Percentiles rank a stretch among this genome's conserved stretches.
Evolutionary conservation across 2,113 vertebrate genomes (phyloP).

Genomic region (Leucosticte australis): DNA sequence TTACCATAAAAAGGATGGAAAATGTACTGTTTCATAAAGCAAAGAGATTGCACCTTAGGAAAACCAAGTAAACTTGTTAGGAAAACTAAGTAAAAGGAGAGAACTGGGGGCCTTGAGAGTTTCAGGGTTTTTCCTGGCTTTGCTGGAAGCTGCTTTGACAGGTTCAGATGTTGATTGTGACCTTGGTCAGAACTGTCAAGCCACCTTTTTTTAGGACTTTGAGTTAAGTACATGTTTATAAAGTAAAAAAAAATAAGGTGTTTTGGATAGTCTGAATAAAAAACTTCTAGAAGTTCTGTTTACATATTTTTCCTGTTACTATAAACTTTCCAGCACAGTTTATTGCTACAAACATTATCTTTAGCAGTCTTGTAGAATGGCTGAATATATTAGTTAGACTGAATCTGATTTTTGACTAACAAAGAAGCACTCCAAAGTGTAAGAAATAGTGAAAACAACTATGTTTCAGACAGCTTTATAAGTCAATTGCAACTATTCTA

Average conservation of each 20-base stretch:
- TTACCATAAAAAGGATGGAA: neutral
- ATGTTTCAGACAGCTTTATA: constrained; percentile 16
- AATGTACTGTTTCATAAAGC: neutral
- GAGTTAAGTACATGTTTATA: neutral
- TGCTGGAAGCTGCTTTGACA: constrained; percentile 9
- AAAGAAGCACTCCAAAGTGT: neutral
- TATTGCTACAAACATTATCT: neutral
- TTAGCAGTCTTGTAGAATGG: neutral
- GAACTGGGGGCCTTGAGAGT: neutral
- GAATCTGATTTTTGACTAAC: neutral
- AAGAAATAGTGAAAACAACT: neutral
- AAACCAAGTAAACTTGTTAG: neutral
- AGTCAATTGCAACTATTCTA: constrained; percentile 17
- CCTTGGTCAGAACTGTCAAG: neutral
- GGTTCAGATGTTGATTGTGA: neutral
- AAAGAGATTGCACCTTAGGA: neutral
- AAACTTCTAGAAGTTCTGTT: constrained; percentile 1
- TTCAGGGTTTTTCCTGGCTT: neutral
- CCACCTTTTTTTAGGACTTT: neutral
- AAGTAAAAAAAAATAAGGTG: neutral
- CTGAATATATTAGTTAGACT: neutral
- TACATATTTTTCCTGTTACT: neutral
- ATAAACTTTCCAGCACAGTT: neutral
- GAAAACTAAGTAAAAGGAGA: neutral
- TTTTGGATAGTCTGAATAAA: neutral